Base-by-base conservation (phyloP, 2,113 vertebrate species). In the Festucalex cinctus region DNA sequence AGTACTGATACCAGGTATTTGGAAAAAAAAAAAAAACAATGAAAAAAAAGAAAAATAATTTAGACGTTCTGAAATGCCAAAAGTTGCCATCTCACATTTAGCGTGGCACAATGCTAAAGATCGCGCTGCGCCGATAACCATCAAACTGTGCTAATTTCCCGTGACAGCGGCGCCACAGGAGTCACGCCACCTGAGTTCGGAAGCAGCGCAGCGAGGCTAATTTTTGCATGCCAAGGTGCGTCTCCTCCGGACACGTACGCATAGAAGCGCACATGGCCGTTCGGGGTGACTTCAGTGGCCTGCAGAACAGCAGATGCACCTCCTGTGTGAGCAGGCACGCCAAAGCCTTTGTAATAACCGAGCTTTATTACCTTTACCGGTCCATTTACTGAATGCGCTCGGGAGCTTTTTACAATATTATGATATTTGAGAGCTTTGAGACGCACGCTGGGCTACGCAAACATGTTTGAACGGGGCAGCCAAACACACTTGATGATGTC, bases 401-500 rank as follows among this genome's bases (percentile, higher is more conserved):
- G 41, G 35, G 44, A 49, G 49, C 62, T 19, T 60, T 70, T 66
- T 48, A 36, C 14, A n/a, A 60, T 63, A 73, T 64, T 37, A 37
- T 10, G 9, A 26, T 36, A 48, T 68, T 54, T 58, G 28, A 70
- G 24, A 37, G 43, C 36, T 70, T 37, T 68, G 17, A 66, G 63
- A 77, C 16, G 2, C 43, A 64, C 43, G 24, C 54, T 49, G 22
- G 3, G 44, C 57, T 73, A 74, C 32, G 49, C 57, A 66, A 62
- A 56, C 43, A 70, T 53, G 60, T 62, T 63, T 49, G 53, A 65
- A 57, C 58, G 9, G 48, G 19, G 63, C 63, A 22, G 46, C 46
- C 43, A 44, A 63, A 67, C 12, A 19, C 69, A 43, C 65, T 73
- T 57, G 69, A 78, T 88, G 81, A 89, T 85, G 84, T 86, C 78